Base-by-base conservation (phyloP, 2,113 vertebrate genomes). In the Piaya cayana region DNA sequence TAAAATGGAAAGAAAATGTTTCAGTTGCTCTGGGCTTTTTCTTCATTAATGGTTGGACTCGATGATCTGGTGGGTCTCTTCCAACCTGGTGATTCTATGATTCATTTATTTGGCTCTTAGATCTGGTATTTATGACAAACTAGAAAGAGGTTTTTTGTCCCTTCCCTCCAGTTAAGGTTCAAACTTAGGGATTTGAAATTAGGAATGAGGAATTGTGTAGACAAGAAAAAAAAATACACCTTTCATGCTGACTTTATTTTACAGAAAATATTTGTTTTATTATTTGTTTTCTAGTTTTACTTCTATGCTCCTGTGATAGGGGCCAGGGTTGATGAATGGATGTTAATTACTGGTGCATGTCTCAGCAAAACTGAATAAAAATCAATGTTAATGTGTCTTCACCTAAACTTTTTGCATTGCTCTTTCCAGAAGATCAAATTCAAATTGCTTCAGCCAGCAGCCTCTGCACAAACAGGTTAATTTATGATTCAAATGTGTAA, bases 401-500 rank as follows among this genome's bases (percentile, higher is more conserved):
- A 86, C 27, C 47, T 95, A 92, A 82, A 86, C 79, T 96, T 95
- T 75, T 86, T 88, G 78, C 89, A 84, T 82, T 90, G 49, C 80
- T 81, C 67, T 50, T n/a, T 81, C 76, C 9, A 7, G 36, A 78
- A 67, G 45, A 82, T 87, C 74, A 96, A 88, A 91, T 86, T 89
- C 88, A 95, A 82, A 93, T 64, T 6, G 4, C 74, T 86, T 52
- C 43, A 76, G 39, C 23, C 68, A 95, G 36, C 27, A 93, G 84
- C 29, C 30, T 78, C 37, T 90, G 88, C 76, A 90, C 49, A 87
- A 93, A 90, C 34, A 92, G 34, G n/a, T 77, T 86, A 88, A 87
- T 93, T 93, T 92, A 88, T 89, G 32, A 84, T 86, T 95, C 50
- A 81, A 45, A 79, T 72, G 22, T 65, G 36, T 92, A 82, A 72